Evolutionary conservation across 2,113 vertebrate species (phyloP), one percentile per base, ranked within the genome.

Genomic region (Tetrax tetrax): DNA sequence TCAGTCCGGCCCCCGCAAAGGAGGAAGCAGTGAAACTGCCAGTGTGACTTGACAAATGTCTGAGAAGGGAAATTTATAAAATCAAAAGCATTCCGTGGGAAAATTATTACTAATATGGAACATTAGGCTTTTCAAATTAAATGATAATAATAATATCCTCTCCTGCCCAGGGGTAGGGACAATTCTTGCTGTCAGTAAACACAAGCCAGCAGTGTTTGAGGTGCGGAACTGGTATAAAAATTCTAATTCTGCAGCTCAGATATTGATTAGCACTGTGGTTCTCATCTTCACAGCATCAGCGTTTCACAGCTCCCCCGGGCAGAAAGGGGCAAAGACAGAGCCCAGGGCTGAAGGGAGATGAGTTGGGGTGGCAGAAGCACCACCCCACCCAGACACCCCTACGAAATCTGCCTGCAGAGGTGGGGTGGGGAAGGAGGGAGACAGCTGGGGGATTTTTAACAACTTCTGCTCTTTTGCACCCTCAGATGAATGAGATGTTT

Each of bases 401-500:
- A 14, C 10, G 25, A 45, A 79, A 64, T 19, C 23, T 43, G 37
- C 47, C 64, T 33, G 81, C 38, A 60, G 16, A 7, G 23, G 31
- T 2, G 48, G 48, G 56, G 7, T 54, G 60, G 64, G 60, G 38
- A 81, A 51, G 56, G 56, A 17, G 24, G 20, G 4, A 2, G 9
- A 16, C 1, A 29, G 3, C 8, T 4, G 28, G 4, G 35, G 78
- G 51, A 17, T 27, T 79, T 77, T 38, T 38, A 38, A 38, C 38
- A 38, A 38, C 43, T n/a, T 11, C 33, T 51, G 50, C 63, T 65
- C 61, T 41, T 70, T 10, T 35, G 2, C 61, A 19, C 3, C 29
- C 66, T n/a, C 10, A 13, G 19, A 1, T 16, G 18, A 54, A 3
- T 0, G 3, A 11, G 37, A 2, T 3, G 41, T 17, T 51, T 4